Percentiles rank a stretch among this genome's conserved stretches.
Conservation (phyloP, 2,113 vertebrate species). For the Takifugu bimaculatus region DNA sequence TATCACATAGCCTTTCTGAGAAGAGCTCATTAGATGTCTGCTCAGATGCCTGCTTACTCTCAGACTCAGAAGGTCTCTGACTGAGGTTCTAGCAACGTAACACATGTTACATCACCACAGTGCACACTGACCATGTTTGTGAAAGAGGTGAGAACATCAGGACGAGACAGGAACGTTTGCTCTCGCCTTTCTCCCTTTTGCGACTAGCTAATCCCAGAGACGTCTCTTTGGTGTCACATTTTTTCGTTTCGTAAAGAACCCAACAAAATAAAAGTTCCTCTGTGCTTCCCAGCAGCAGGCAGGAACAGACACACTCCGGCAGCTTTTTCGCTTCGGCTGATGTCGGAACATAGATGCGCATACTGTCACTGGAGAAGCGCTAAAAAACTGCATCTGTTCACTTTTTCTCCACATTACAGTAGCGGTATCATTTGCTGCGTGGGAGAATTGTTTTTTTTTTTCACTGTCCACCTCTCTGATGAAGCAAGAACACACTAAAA, state of each 20-base stretch:
- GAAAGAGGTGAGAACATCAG: slow-evolving; percentile 26
- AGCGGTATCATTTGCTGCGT: slow-evolving; percentile 44
- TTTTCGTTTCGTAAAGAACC: not conserved
- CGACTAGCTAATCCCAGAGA: too few relatives aligned
- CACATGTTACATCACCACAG: slow-evolving; percentile 30
- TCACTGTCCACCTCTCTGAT: slow-evolving; percentile 23
- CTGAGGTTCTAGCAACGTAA: slow-evolving; percentile 14
- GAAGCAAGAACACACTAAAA: slow-evolving; percentile 9
- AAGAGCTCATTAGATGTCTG: too few relatives aligned
- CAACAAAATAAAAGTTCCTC: too few relatives aligned
- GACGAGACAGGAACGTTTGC: slow-evolving; percentile 14
- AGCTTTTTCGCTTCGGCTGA: slow-evolving; percentile 18
- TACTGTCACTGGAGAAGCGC: slow-evolving; percentile 38
- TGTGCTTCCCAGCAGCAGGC: slow-evolving; percentile 18
- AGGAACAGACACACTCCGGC: slow-evolving; percentile 33
- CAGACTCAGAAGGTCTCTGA: slow-evolving; percentile 23
- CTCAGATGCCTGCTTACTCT: too few relatives aligned
- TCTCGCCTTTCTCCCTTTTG: too few relatives aligned
- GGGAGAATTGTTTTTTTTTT: slow-evolving; percentile 15
- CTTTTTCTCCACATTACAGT: slow-evolving; percentile 27
- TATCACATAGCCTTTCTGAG: too few relatives aligned
- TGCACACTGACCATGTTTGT: slow-evolving; percentile 25
- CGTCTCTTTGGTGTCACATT: too few relatives aligned
- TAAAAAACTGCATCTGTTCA: slow-evolving; percentile 22
- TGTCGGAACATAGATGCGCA: slow-evolving; percentile 37